Base-by-base conservation (phyloP, 2,113 vertebrate species). In the Ibidorhyncha struthersii region DNA sequence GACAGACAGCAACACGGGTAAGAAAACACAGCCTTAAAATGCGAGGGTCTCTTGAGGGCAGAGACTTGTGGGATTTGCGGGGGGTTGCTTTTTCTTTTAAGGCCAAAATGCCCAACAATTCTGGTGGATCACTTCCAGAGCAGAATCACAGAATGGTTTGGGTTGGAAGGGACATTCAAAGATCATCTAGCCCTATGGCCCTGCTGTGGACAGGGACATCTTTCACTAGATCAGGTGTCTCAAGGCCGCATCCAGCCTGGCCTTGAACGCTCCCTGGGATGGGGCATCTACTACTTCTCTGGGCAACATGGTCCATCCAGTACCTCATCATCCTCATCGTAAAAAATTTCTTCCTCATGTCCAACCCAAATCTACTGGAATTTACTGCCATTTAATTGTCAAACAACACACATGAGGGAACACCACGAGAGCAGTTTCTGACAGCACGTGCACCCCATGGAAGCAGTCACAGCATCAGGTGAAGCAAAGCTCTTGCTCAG, bases 311-410 rank as follows among this genome's bases (percentile, higher is more conserved):
- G 29, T 38, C 34, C 66, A 40, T 38, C 34, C 66, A 40, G 34
- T 40, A 23, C 4, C 20, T 86, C 38, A 63, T 8, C 30, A 19
- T 25, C 10, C 55, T n/a, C 63, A 69, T 1, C 0, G 1, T 49
- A 65, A 71, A 66, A n/a, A 21, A 32, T 12, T 14, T 52, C 34
- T 47, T 84, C 58, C 32, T 19, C 62, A 34, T 8, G 9, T 56
- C 47, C 14, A 74, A n/a, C 10, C 14, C 14, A 82, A 56, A 70
- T 38, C 32, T 49, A 40, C n/a, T n/a, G n/a, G n/a, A n/a, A n/a
- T n/a, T n/a, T n/a, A n/a, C n/a, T n/a, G 55, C 43, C 32, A 29
- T 32, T 66, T 53, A 20, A 49, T 53, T 77, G n/a, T 76, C 32
- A 63, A 70, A 41, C 26, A 69, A 47, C 25, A 65, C 63, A 49